phyloP scores from a whole-genome alignment of 2,113 vertebrate genomes.

The Phyllostomus hastatus region DNA sequence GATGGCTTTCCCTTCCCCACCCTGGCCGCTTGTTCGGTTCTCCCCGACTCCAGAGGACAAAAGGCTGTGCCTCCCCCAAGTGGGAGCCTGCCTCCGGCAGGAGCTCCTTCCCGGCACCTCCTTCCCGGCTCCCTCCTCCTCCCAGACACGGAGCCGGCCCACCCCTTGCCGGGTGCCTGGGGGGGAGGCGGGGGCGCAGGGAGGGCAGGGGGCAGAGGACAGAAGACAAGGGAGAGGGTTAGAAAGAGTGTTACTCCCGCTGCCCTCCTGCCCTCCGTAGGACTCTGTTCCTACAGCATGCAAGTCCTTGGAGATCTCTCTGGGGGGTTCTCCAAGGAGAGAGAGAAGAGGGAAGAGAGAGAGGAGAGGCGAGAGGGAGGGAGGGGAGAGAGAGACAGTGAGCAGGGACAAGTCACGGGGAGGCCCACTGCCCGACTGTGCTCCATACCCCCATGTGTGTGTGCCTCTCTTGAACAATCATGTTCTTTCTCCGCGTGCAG shows the following conservation, averaged over 20 bases:
- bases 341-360: no score
- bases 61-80: neutral
- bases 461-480: neutral
- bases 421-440: neutral
- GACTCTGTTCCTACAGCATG: neutral
- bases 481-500: neutral
- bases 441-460: neutral
- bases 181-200: neutral
- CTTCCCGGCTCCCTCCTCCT: neutral
- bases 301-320: neutral
- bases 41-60: neutral
- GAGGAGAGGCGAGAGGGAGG: neutral
- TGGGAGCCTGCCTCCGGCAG: neutral
- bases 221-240: neutral
- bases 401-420: neutral
- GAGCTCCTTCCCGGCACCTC: neutral
- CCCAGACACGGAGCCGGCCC: neutral
- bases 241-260: neutral
- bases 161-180: neutral
- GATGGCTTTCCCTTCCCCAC: neutral
- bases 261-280: neutral
- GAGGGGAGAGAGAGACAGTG: fast-evolving
- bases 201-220: neutral
- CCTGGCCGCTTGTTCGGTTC: neutral
- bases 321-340: neutral